Evolutionary conservation across 1,140 invertebrate genomes (phyloP), one percentile per base, ranked within the genome.

Genomic region (Eulimnadia texana): DNA sequence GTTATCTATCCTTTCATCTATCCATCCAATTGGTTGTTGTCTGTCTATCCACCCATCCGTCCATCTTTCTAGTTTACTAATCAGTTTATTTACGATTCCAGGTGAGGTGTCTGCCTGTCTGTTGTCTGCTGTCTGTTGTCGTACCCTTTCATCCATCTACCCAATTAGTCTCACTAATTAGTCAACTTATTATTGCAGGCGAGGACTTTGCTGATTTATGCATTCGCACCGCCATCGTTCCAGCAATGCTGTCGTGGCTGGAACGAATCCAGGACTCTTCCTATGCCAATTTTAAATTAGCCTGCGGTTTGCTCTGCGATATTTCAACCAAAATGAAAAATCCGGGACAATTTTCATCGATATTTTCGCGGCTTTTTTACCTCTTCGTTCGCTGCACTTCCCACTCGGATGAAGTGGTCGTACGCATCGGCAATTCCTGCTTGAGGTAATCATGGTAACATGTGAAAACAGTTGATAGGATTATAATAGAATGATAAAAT

Each of bases 281-380:
- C 3, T 57, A 22, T 22, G 55, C 24, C 55, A 57, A 27, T 19
- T 57, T 57, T 33, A 57, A 57, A 57, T 33, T 29, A 33, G 55
- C 33, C 13, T 57, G 55, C 16, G 55, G 55, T 2, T 27, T 57
- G 19, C 55, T 57, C 13, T 57, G 55, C 28, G 55, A 57, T 6
- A 27, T 33, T 10, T 22, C 33, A 20, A 57, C 55, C 13, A 27
- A 27, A 57, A 20, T 57, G 3, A 19, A 29, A 16, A 16, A 27
- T 10, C 27, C 55, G 16, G 25, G 29, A 42, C 16, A 29, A 16
- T 23, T 20, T 20, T 13, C 24, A 20, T 19, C 16, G 2, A 10
- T 57, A 16, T 57, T 57, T 20, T 20, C 24, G 1, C 27, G 33
- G 9, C 27, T 57, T 19, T 29, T 33, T 11, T 10, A 27, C 16